Evolutionary conservation across 2,797 vertebrate genomes (phyloP).

Genomic region (Lophius americanus): DNA sequence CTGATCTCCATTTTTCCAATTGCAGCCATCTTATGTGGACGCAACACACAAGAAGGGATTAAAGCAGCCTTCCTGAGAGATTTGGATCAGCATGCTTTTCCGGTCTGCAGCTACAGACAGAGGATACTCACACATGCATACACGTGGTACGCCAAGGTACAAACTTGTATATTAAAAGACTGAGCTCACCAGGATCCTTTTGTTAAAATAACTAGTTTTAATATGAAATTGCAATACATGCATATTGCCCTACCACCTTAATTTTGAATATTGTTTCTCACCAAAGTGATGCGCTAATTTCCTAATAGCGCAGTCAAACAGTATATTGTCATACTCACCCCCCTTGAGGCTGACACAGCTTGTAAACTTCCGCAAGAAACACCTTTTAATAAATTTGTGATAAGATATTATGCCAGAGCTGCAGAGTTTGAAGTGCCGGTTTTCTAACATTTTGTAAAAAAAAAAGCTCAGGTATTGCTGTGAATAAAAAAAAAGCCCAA

Average conservation of each 20-base stretch:
- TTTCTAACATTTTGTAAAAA: slow-evolving; percentile 80
- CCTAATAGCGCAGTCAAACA: too few species aligned
- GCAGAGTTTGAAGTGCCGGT: slow-evolving; percentile 75
- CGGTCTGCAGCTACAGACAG: slow-evolving; percentile 65
- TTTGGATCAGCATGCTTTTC: slow-evolving; percentile 74
- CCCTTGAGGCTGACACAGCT: slow-evolving; percentile 86
- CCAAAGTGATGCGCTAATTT: too few species aligned
- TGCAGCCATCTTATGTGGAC: slow-evolving; percentile 69
- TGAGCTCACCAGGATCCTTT: slow-evolving; percentile 11
- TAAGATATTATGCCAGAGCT: slow-evolving; percentile 80
- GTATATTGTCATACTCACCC: slow-evolving; percentile 78
- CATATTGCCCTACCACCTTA: not conserved
- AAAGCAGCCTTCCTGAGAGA: slow-evolving; percentile 71
- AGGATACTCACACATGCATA: slow-evolving; percentile 36
- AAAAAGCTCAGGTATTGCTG: not conserved
- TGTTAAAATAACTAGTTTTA: slow-evolving; percentile 9
- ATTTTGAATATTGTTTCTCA: too few species aligned
- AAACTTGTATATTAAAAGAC: slow-evolving; percentile 4
- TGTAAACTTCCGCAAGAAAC: slow-evolving; percentile 86
- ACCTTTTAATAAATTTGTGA: slow-evolving; percentile 82
- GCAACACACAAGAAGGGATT: slow-evolving; percentile 74
- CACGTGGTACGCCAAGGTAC: slow-evolving; percentile 32
- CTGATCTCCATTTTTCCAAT: slow-evolving; percentile 68
- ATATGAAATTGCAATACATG: not conserved
- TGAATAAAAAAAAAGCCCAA: not conserved